Conservation (phyloP, 2,888 invertebrate genomes). For the Cabera pusaria region DNA sequence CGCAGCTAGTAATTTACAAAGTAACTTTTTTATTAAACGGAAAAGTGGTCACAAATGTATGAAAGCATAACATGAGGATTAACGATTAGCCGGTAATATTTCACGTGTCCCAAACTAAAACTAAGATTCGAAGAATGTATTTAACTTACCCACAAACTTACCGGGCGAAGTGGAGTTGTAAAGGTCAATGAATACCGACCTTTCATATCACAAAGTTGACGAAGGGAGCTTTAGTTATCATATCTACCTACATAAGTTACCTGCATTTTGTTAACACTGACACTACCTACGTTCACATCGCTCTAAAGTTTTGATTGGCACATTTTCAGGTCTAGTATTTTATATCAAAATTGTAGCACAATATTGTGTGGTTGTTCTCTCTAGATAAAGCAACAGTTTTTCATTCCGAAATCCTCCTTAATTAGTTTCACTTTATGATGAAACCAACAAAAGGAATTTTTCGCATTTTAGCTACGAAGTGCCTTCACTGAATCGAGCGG, state of each 20-base stretch:
- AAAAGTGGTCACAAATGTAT: too few relatives aligned
- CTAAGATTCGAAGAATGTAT: constrained; percentile 13
- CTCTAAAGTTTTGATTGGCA: too few relatives aligned
- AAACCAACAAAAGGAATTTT: constrained; percentile 25
- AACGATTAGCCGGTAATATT: constrained; percentile 17
- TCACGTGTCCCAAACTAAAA: constrained; percentile 15
- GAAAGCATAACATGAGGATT: constrained; percentile 11
- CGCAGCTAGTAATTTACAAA: too few relatives aligned
- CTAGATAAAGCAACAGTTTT: constrained; percentile 13
- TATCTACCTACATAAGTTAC: neutral
- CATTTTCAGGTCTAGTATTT: too few relatives aligned
- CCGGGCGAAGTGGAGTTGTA: constrained; percentile 6
- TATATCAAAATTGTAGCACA: too few relatives aligned
- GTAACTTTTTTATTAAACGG: too few relatives aligned
- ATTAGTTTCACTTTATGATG: constrained; percentile 27
- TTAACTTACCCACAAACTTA: constrained; percentile 11
- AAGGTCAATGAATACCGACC: constrained; percentile 15
- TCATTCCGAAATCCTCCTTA: constrained; percentile 23
- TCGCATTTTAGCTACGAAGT: constrained; percentile 21
- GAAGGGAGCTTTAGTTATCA: neutral
- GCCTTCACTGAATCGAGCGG: constrained; percentile 17
- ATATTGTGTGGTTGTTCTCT: too few relatives aligned
- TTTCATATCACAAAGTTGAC: constrained; percentile 3
- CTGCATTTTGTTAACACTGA: too few relatives aligned
- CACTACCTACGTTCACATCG: too few relatives aligned